Base-by-base conservation (phyloP, 2,797 vertebrate genomes). In the Rhinogobio ventralis region DNA sequence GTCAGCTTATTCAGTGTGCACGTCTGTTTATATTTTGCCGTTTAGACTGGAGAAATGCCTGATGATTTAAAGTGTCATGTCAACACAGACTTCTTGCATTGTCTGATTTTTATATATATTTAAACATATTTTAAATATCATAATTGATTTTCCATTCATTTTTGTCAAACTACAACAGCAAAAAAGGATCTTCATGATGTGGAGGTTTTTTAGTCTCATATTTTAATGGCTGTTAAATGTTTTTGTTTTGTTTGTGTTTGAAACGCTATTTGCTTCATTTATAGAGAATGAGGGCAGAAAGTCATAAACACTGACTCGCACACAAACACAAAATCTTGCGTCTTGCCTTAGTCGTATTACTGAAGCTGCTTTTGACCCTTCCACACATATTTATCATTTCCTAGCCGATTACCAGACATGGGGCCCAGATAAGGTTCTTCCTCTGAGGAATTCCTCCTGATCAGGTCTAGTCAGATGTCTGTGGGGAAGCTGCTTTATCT, bases 361-460 rank as follows among this genome's bases (percentile, higher is more conserved):
- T 19, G 14, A 81, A 71, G 51, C 79, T 42, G 79, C 33, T 81
- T 69, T 68, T 42, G 30, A 51, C 45, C 46, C 45, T 28, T 28
- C 28, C 20, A 53, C 57, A 78, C 42, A 81, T 39, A 75, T 33
- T 67, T 51, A 87, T 81, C 66, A 60, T 71, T 84, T 46, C 45
- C 46, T 51, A 28, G 79, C 60, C 79, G 67, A 85, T 66, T 85
- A 82, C 67, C 79, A 87, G 64, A 51, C 73, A 51, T n/a, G 42
- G 36, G 66, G 78, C 25, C 72, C 71, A 71, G 83, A 87, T 85
- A 85, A 87, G 69, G 9, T 33, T 83, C 30, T 82, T 87, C 71
- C 75, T 85, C 51, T 1, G 53, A 82, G 68, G 72, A 69, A 82
- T 82, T 75, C 60, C 75, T 79, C 25, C 30, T 68, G 46, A 62